A percentile compares a stretch with the other conserved stretches of the same genome.
phyloP scores from a whole-genome alignment of 2,113 vertebrate species.

The Hydropotes inermis region DNA sequence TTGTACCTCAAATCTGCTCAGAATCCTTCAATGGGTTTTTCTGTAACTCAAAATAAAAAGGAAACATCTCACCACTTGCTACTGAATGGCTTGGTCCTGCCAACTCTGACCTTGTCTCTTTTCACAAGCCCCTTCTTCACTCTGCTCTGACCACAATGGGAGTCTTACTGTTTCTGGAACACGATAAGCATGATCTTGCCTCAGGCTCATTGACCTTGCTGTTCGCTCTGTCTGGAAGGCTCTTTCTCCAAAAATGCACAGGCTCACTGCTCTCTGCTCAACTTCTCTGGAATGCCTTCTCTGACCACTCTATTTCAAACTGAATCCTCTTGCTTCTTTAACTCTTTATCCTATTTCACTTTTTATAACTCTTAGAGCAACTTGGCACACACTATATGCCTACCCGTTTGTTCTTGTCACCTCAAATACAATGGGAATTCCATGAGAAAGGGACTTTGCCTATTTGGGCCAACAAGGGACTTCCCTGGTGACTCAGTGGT shows the following conservation, averaged over 20 bases:
- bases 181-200: accelerated
- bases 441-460: not conserved
- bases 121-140: not conserved
- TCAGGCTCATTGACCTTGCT: not conserved
- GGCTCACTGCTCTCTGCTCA: not conserved
- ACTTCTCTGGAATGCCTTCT: not conserved
- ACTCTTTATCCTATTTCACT: not conserved
- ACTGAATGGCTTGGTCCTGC: not conserved
- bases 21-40: not conserved
- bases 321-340: not conserved
- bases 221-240: not conserved
- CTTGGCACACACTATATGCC: not conserved
- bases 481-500: not conserved
- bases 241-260: not conserved
- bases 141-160: not conserved
- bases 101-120: no score
- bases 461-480: not conserved
- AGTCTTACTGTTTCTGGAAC: not conserved
- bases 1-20: not conserved
- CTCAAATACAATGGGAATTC: not conserved
- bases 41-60: not conserved
- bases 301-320: not conserved
- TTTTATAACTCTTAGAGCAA: not conserved
- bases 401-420: not conserved
- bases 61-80: not conserved